Base-by-base conservation (phyloP, 1,140 invertebrate species). In the Calliphora vicina region DNA sequence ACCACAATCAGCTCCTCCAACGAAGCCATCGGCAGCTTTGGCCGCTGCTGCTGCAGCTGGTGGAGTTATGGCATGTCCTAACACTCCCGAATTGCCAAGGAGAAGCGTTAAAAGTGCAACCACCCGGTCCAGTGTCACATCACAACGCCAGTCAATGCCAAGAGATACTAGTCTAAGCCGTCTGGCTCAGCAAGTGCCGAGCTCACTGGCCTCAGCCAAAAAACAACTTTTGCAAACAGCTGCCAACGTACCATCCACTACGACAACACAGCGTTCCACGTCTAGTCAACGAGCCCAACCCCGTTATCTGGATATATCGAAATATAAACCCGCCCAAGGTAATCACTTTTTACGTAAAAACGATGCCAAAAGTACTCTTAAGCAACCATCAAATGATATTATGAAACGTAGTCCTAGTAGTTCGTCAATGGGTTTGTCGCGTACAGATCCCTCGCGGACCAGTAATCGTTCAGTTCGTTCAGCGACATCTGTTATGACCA, bases 231-330 rank as follows among this genome's bases (percentile, higher is more conserved):
- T 90, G 43, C 89, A 90, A 82, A 90, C 89, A 6, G 89, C 85
- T 78, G 88, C 80, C 82, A 87, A 86, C 0, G 83, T 85, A 61
- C 61, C 80, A 81, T 89, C 73, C 87, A 88, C 20, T 85, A 90
- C 78, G 87, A 86, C 29, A 88, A 87, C 67, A 87, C 88, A 83
- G 50, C 83, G 82, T 27, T 67, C 85, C 23, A 84, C 84, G 23
- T 76, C 83, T 67, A 78, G n/a, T 35, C 71, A 82, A 73, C 86
- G 87, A 0, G 89, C 90, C 57, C 87, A 88, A 73, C 89, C 90
- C 13, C 90, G 92, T 35, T 93, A 93, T 84, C 85, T 93, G 43
- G 92, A 93, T 87, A 93, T 93, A 82, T 93, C 92, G 67, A 93
- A 93, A 85, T 93, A 92, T 86, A 93, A 93, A 87, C 90, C 86